phyloP scores from a whole-genome alignment of 1,140 invertebrate genomes.

The Drosophila sp. region DNA sequence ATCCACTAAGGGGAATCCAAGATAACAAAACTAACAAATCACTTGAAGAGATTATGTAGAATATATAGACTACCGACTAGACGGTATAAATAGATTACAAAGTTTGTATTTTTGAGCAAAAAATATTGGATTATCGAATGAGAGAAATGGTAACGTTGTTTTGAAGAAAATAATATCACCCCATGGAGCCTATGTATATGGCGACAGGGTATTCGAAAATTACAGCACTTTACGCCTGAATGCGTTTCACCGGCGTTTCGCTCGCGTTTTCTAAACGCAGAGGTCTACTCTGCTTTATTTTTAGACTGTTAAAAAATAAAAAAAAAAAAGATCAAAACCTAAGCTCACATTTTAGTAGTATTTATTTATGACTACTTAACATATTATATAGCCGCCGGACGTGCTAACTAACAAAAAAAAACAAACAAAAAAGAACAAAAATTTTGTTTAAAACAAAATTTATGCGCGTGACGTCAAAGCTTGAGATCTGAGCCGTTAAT shows the following conservation, averaged over 20 bases:
- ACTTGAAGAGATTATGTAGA: too few relatives aligned
- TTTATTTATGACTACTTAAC: conserved; percentile 79
- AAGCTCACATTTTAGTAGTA: conserved; percentile 70
- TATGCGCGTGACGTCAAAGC: conserved; percentile 76
- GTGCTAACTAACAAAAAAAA: conserved; percentile 64
- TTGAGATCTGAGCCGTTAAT: conserved; percentile 54
- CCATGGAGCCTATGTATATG: not conserved
- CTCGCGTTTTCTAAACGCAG: conserved; percentile 12
- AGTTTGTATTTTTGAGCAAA: too few relatives aligned
- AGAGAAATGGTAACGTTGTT: too few relatives aligned
- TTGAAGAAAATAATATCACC: not conserved
- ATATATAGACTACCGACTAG: too few relatives aligned
- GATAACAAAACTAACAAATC: too few relatives aligned
- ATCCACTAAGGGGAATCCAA: not conserved
- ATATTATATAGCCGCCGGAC: conserved; percentile 57
- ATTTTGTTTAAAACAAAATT: conserved; percentile 51
- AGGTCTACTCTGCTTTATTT: conserved; percentile 41
- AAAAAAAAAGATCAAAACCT: conserved; percentile 21
- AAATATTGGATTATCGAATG: too few relatives aligned
- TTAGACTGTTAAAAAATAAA: conserved; percentile 50
- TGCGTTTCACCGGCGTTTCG: conserved; percentile 25
- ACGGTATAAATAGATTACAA: too few relatives aligned
- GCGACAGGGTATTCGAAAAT: conserved; percentile 24
- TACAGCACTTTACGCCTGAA: conserved; percentile 51
- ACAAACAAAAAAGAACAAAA: conserved; percentile 39